Conservation (phyloP, 2,888 invertebrate genomes). For the Chrysolina haemoptera region DNA sequence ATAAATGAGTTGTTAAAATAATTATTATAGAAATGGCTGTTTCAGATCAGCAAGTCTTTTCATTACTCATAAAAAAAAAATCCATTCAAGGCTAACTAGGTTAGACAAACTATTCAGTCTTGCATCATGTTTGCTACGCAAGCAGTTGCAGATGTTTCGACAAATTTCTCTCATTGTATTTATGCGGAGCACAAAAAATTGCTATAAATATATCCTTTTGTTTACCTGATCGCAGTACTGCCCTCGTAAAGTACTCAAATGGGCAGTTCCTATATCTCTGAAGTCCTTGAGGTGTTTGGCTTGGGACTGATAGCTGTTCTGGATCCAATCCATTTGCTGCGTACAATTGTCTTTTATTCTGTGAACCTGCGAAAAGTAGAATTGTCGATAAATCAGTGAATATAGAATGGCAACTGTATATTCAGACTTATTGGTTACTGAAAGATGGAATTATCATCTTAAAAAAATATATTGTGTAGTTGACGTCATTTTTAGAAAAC, state of each 20-base stretch:
- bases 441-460: too few species aligned
- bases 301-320: slow-evolving; percentile 91
- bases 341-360: slow-evolving; percentile 94
- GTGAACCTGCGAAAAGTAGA: slow-evolving; percentile 74
- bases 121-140: background rate
- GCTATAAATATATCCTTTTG: background rate
- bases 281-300: slow-evolving; percentile 89
- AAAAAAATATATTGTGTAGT: too few species aligned
- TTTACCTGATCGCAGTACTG: slow-evolving; percentile 94
- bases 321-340: slow-evolving; percentile 94
- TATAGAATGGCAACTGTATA: too few species aligned
- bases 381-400: too few species aligned
- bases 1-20: too few species aligned
- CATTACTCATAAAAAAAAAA: background rate
- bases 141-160: background rate
- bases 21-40: too few species aligned
- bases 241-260: slow-evolving; percentile 87
- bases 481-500: too few species aligned
- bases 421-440: too few species aligned
- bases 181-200: background rate
- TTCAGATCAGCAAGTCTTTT: too few species aligned
- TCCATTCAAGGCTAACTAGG: background rate
- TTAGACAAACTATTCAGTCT: background rate
- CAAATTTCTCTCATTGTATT: too few species aligned
- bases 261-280: slow-evolving; percentile 91